Evolutionary conservation across 2,797 vertebrate species (phyloP), one percentile per base, ranked within the genome.

Genomic region (Myripristis murdjan): DNA sequence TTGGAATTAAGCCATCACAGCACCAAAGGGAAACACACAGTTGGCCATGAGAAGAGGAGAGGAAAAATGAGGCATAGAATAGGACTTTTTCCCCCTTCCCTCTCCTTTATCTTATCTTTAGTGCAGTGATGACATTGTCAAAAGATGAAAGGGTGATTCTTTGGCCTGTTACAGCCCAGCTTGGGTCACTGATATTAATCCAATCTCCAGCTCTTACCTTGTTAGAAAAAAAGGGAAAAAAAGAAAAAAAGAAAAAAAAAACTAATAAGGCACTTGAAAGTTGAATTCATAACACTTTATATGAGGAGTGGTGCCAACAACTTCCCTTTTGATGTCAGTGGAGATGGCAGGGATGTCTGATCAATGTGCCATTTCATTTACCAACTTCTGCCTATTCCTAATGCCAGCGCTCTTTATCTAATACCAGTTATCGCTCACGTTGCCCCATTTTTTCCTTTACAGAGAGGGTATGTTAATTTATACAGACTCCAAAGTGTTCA

Each of bases 1-100:
- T 86, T 90, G 88, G 91, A 94, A 95, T 94, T 87, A 93, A 95
- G 93, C 91, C 92, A 92, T 95, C 92, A 90, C 84, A 83, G 84
- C 87, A 79, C 79, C 81, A 61, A 79, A 60, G 63, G 79, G 75
- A 82, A 75, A 80, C 80, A 66, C 65, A 73, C 65, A 47, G 65
- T 75, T 41, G 60, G 74, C 47, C 70, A 69, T 39, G 62, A 77
- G 41, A 54, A 20, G 28, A 44, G 61, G 55, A 20, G 58, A 39
- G 39, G 37, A 58, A 61, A 70, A 57, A 66, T 8, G 20, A 63
- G 41, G 70, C 64, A 49, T 24, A 54, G 63, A 37, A 56, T 35
- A 70, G 67, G 35, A 37, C 4, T 3, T 39, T 55, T 44, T 75
- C 31, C 15, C 28, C 10, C 2, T 52, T 5, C 35, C 39, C 55